Evolutionary conservation across 92 coral and sea anemone genomes (phyloP), one percentile per base, ranked within the genome.

Genomic region (Desmophyllum pertusum): DNA sequence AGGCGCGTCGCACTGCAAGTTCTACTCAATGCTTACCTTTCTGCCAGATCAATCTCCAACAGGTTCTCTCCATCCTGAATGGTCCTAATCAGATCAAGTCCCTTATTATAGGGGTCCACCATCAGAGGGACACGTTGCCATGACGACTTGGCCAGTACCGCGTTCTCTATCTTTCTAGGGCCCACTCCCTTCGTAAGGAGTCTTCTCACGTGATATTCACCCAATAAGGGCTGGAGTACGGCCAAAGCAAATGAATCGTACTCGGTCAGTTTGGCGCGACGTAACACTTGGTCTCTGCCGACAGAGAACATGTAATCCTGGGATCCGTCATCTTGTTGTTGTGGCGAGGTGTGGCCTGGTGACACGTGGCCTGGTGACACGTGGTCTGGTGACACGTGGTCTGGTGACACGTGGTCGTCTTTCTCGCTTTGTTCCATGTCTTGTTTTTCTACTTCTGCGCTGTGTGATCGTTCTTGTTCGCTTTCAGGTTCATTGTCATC

Each of bases 101-200:
- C 91, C 83, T 86, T 96, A 78, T 87, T 91, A 59, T 96, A 91
- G 1, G 98, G 98, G 83, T 96, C 98, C 70, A 93, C 89, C 18
- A 96, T 86, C 61, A 96, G 88, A 6, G 98, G 91, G n/a, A 91
- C 96, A 36, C 98, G 88, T 73, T 95, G 98, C 98, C 98, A 96
- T 38, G 98, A 96, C 76, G 94, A 89, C 67, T 88, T 88, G 53
- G 96, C 94, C 70, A 96, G 86, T 40, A 94, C 93, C 7, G 98
- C 98, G 64, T 96, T 96, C 80, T 96, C 98, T 75, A 96, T 90
- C 88, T 88, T 90, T 74, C 98, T 87, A 27, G 94, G 90, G 4
- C 98, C 96, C 90, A 96, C 73, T 52, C 98, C 98, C 86, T 90
- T 94, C 30, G 97, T 96, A 3, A 96, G 90, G 71, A 94, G 88